Evolutionary conservation across 2,113 vertebrate species (phyloP).

Genomic region (Tragelaphus strepsiceros): DNA sequence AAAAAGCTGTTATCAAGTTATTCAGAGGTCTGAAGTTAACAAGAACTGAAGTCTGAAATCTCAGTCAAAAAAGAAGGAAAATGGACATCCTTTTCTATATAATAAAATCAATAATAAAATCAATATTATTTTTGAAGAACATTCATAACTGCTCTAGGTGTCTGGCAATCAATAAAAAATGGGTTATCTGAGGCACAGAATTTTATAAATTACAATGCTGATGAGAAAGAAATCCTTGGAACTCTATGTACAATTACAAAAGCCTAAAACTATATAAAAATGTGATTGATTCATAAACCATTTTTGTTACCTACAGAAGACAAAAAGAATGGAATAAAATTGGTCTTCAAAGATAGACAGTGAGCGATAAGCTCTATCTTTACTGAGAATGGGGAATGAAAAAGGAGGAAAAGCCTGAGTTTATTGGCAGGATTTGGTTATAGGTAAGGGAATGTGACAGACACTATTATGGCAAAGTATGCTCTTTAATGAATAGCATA

Average conservation of each 20-base stretch:
- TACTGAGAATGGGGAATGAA: not conserved
- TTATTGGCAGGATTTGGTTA: not conserved
- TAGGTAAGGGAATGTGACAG: not conserved
- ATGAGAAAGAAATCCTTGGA: not conserved
- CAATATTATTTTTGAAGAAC: not conserved
- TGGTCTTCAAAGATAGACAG: not conserved
- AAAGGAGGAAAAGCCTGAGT: not conserved
- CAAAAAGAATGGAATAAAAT: not conserved
- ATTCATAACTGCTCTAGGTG: not conserved
- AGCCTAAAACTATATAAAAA: not conserved
- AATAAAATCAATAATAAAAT: not conserved
- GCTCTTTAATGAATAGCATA: not conserved
- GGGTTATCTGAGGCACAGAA: not conserved
- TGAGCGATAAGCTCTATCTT: not conserved
- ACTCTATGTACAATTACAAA: not conserved
- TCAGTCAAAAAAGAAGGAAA: not conserved
- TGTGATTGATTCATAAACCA: not conserved
- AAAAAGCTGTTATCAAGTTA: not conserved
- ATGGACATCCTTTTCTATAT: not conserved
- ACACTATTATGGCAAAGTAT: not conserved
- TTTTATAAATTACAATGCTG: not conserved
- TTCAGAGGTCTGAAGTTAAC: not conserved
- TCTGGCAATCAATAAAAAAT: not conserved
- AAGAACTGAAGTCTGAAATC: not conserved
- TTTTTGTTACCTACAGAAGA: not conserved